phyloP scores from a whole-genome alignment of 2,797 vertebrate species.

The Saguinus oedipus region DNA sequence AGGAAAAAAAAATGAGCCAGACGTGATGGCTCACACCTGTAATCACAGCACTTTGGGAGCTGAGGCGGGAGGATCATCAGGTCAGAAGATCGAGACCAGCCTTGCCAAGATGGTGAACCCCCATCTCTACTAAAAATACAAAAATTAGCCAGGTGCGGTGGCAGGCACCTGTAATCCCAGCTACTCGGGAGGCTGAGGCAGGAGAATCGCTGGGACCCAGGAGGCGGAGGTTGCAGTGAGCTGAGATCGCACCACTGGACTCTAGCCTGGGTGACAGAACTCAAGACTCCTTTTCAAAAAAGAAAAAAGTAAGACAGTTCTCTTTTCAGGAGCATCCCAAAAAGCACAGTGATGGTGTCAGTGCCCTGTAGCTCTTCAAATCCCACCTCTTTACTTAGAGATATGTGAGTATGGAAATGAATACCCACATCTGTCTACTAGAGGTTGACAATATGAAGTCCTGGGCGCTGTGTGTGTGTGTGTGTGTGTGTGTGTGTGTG shows the following conservation, averaged over 20 bases:
- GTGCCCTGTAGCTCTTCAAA: background rate
- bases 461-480: background rate
- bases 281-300: too few species aligned
- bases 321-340: slow-evolving; percentile 11
- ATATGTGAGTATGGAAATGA: background rate
- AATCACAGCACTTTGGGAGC: too few species aligned
- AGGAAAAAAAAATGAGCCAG: background rate
- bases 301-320: slow-evolving; percentile 11
- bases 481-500: background rate
- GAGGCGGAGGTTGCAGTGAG: background rate
- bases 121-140: too few species aligned
- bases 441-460: background rate
- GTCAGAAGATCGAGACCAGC: too few species aligned
- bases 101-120: too few species aligned
- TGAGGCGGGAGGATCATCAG: too few species aligned
- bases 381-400: background rate
- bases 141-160: background rate
- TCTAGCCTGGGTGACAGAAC: background rate
- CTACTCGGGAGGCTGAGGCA: background rate
- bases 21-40: too few species aligned
- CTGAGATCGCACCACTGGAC: background rate
- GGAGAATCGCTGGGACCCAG: background rate
- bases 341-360: background rate
- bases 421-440: background rate
- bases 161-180: background rate